Percentiles rank a stretch among this genome's conserved stretches.
These are phyloP conservation scores for Eumaeus atala DNA, from an alignment of 1,140 invertebrate genomes.

Conservation along the genomic window DNA sequence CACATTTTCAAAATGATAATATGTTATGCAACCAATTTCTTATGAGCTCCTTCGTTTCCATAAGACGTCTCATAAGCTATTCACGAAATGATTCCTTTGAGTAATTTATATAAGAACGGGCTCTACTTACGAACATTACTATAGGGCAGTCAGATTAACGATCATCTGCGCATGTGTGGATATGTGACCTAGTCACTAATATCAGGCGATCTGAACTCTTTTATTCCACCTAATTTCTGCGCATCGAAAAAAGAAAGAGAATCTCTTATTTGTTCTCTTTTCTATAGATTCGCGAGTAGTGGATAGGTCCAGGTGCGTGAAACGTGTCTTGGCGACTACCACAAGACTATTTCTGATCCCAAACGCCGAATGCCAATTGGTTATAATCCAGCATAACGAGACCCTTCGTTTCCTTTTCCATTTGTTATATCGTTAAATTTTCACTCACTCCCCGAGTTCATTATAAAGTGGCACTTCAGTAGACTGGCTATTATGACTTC, in stretches of 20 bases:
- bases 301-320: conserved; percentile 48
- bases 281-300: conserved; percentile 25
- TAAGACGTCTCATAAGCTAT: too few relatives aligned
- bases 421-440: conserved; percentile 11
- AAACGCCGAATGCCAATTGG: conserved; percentile 44
- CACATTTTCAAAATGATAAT: too few relatives aligned
- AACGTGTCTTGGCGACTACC: conserved; percentile 50
- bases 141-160: too few relatives aligned
- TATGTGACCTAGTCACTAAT: too few relatives aligned
- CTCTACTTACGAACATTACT: too few relatives aligned
- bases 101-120: too few relatives aligned
- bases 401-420: conserved; percentile 26
- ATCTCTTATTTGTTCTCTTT: not conserved
- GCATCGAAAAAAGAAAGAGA: not conserved
- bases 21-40: too few relatives aligned
- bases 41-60: too few relatives aligned
- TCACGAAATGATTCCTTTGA: too few relatives aligned
- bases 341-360: conserved; percentile 51
- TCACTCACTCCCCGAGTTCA: conserved; percentile 23
- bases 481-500: conserved; percentile 30
- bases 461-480: conserved; percentile 20
- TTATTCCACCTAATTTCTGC: too few relatives aligned
- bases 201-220: too few relatives aligned
- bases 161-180: too few relatives aligned
- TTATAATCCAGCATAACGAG: conserved; percentile 23